A percentile compares a stretch with the other conserved stretches of the same genome.
Evolutionary conservation across 2,113 vertebrate genomes (phyloP).

Genomic region (Meleagris gallopavo): DNA sequence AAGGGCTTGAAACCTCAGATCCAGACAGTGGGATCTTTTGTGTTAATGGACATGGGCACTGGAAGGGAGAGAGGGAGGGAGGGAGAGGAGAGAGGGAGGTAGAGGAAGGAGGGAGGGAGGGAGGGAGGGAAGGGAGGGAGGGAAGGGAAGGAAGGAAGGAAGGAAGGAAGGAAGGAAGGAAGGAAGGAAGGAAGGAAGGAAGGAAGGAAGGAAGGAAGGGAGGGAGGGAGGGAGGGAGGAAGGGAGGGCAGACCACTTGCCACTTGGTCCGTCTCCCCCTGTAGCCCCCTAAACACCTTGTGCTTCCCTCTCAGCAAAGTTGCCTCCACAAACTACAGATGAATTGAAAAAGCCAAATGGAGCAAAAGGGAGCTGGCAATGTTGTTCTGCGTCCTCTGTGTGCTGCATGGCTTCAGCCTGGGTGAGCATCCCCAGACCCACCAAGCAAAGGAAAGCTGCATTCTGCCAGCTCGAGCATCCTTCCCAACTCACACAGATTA

Average conservation of each 20-base stretch:
- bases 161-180: neutral
- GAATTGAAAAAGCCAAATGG: neutral
- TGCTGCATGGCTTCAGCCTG: neutral
- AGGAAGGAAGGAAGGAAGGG: neutral
- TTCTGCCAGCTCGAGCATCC: neutral
- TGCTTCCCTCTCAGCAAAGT: neutral
- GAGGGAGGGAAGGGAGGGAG: no score
- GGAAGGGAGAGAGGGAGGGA: rapidly evolving
- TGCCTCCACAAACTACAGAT: neutral
- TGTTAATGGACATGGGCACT: neutral
- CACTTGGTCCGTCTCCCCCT: neutral
- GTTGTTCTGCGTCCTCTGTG: neutral
- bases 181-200: no score
- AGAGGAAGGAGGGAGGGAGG: no score
- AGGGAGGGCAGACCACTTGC: neutral
- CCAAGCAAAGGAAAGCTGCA: rapidly evolving
- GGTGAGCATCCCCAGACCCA: rapidly evolving
- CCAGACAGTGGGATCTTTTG: neutral
- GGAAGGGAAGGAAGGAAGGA: rapidly evolving
- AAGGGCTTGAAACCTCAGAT: neutral
- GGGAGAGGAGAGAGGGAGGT: no score
- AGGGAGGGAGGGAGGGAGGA: neutral
- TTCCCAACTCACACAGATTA: neutral
- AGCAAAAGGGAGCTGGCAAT: neutral
- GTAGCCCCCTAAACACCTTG: neutral